Evolutionary conservation across 2,797 vertebrate genomes (phyloP).

Genomic region (Malacoctenus gilli): DNA sequence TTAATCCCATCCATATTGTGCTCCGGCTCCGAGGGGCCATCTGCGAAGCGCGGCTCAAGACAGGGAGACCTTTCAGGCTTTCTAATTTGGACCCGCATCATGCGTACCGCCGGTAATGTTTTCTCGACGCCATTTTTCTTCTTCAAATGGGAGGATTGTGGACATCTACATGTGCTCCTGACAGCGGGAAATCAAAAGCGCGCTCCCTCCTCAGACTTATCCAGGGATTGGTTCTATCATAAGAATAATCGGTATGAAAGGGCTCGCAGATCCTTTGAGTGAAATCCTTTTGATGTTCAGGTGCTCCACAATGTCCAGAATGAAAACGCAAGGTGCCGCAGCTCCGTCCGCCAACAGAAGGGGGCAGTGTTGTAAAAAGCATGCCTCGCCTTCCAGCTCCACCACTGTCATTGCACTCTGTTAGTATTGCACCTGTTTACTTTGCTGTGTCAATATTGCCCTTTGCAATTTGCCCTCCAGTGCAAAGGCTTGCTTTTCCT

Average conservation of each 20-base stretch:
- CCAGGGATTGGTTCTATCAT: slow-evolving; percentile 55
- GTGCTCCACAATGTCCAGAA: slow-evolving; percentile 49
- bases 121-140: slow-evolving; percentile 37
- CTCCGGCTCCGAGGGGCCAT: slow-evolving; percentile 27
- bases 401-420: slow-evolving; percentile 50
- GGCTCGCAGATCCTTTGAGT: slow-evolving; percentile 52
- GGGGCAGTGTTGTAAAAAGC: slow-evolving; percentile 76
- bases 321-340: slow-evolving; percentile 45
- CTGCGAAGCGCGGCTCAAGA: slow-evolving; percentile 26
- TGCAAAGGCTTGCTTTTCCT: slow-evolving; percentile 41
- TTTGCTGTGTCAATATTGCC: slow-evolving; percentile 68
- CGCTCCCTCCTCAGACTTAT: slow-evolving; percentile 48
- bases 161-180: slow-evolving; percentile 41
- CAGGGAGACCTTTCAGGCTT: slow-evolving; percentile 13
- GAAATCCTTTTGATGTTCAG: slow-evolving; percentile 60
- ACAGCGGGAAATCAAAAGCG: slow-evolving; percentile 53
- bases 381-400: slow-evolving; percentile 23
- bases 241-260: slow-evolving; percentile 61
- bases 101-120: slow-evolving; percentile 27
- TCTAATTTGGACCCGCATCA: slow-evolving; percentile 37
- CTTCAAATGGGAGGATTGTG: slow-evolving; percentile 20
- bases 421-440: slow-evolving; percentile 66
- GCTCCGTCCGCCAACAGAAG: slow-evolving; percentile 47
- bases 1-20: slow-evolving; percentile 48
- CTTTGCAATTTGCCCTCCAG: slow-evolving; percentile 41